These are phyloP conservation scores for Mesembrinibis cayennensis DNA, from an alignment of 2,113 vertebrate genomes.

Conservation along the genomic window DNA sequence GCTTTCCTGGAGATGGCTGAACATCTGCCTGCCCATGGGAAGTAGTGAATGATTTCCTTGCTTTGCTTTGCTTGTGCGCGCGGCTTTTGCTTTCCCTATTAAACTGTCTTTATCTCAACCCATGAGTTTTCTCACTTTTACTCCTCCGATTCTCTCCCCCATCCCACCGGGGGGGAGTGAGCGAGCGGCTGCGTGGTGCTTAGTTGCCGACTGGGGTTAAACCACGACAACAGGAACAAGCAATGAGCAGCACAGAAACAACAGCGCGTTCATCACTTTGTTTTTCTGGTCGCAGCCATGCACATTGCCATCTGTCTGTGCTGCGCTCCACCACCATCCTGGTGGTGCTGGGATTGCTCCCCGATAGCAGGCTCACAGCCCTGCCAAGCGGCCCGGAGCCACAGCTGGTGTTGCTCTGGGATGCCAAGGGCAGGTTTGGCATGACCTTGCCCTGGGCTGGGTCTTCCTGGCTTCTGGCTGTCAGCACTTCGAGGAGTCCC, in stretches of 20 bases:
- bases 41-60: no score
- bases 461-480: neutral
- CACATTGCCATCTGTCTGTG: neutral
- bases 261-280: neutral
- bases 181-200: no score
- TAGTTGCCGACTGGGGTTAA: no score
- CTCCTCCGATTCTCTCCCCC: no score
- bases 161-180: no score
- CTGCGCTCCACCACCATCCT: fast-evolving
- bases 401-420: neutral
- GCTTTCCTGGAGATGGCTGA: no score
- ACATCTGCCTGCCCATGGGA: no score
- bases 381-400: neutral
- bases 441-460: neutral
- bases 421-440: neutral
- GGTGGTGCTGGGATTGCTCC: neutral
- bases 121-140: no score
- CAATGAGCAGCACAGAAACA: neutral
- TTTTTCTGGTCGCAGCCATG: neutral
- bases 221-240: no score
- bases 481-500: neutral
- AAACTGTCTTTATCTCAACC: no score
- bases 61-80: no score
- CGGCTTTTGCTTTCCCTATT: no score
- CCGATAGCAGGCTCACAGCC: neutral